Evolutionary conservation across 64 coral and sea anemone species (phyloP).

Genomic region (Dendrophyllia cribrosa): DNA sequence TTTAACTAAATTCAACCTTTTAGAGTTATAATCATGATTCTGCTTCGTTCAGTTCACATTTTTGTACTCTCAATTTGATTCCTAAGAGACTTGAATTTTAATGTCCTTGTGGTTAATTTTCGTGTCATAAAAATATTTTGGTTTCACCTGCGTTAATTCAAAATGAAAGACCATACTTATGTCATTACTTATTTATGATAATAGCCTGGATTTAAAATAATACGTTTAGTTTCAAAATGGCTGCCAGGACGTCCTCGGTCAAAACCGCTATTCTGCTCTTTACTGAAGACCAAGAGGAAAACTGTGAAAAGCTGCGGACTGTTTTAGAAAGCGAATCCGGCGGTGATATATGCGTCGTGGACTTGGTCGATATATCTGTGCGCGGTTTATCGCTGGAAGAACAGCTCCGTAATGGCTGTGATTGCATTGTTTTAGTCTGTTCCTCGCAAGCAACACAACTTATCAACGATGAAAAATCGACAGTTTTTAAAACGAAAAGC

Average conservation of each 20-base stretch:
- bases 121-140: not conserved
- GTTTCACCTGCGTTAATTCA: not conserved
- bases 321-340: conserved; percentile 73
- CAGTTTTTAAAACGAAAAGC: conserved; percentile 61
- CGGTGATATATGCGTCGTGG: conserved; percentile 58
- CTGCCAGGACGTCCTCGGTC: conserved; percentile 26
- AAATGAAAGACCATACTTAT: not conserved
- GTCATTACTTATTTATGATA: conserved; percentile 57
- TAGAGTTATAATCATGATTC: too few relatives aligned
- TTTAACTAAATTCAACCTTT: too few relatives aligned
- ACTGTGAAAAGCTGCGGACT: conserved; percentile 67
- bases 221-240: conserved; percentile 56
- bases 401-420: conserved; percentile 39
- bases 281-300: conserved; percentile 69
- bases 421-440: conserved; percentile 73
- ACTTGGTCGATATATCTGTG: conserved; percentile 67
- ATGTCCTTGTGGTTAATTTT: not conserved
- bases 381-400: conserved; percentile 36
- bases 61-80: not conserved
- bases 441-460: conserved; percentile 63
- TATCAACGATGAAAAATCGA: conserved; percentile 64
- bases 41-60: not conserved
- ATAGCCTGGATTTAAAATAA: not conserved
- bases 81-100: not conserved
- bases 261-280: conserved; percentile 75